A percentile compares a stretch with the other conserved stretches of the same genome.
Evolutionary conservation across 2,797 vertebrate species (phyloP).

Genomic region (Alfaro cultratus): DNA sequence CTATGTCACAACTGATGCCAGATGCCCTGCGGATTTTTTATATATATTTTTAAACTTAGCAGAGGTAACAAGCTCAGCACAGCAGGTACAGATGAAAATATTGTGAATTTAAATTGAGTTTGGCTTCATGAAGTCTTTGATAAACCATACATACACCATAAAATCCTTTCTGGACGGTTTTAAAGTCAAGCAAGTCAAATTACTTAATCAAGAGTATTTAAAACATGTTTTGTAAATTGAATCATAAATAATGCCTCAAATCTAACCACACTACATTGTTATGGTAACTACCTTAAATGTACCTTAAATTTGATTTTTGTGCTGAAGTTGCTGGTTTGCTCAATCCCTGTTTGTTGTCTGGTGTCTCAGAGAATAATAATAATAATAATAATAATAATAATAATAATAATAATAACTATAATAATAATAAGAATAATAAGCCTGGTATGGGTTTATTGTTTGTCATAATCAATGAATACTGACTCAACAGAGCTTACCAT

Average conservation of each 20-base stretch:
- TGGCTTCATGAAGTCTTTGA: not conserved
- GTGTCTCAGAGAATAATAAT: not conserved
- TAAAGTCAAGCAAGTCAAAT: not conserved
- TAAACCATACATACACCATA: not conserved
- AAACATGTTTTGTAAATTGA: not conserved
- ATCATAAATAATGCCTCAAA: not conserved
- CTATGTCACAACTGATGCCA: slow-evolving; percentile 32
- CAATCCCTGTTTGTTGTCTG: not conserved
- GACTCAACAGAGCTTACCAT: not conserved
- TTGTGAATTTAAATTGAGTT: not conserved
- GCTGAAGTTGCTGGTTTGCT: not conserved
- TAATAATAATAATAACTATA: too few species aligned
- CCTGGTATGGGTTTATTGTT: not conserved
- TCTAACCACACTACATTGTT: not conserved
- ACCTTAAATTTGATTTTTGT: not conserved
- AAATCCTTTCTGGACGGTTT: not conserved
- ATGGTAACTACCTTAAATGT: not conserved
- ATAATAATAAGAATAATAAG: too few species aligned
- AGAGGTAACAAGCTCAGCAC: slow-evolving; percentile 2
- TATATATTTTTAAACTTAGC: not conserved
- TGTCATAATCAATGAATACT: not conserved
- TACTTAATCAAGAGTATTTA: not conserved
- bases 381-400: not conserved
- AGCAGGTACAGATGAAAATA: not conserved
- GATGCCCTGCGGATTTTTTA: slow-evolving; percentile 35